phyloP scores from a whole-genome alignment of 2,888 invertebrate genomes.

The Sminthurides aquaticus region DNA sequence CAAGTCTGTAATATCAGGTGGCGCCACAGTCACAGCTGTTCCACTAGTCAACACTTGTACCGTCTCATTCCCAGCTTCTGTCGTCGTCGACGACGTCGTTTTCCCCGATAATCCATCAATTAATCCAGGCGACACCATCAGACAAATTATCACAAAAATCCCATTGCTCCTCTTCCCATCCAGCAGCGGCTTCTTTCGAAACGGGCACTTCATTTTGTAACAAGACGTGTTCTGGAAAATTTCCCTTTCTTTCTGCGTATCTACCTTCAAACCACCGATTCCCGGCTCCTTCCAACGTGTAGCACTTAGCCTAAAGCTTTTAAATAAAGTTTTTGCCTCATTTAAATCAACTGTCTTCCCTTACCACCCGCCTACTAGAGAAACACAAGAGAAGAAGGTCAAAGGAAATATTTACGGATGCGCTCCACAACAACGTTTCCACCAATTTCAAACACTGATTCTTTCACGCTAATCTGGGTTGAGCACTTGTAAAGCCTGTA shows the following conservation, averaged over 20 bases:
- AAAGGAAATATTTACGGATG: not conserved
- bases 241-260: too few species aligned
- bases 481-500: not conserved
- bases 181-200: slow-evolving; percentile 6
- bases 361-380: too few species aligned
- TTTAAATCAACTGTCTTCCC: too few species aligned
- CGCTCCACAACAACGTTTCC: not conserved
- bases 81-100: too few species aligned
- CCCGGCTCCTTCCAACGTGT: too few species aligned
- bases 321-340: too few species aligned
- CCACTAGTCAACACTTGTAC: not conserved
- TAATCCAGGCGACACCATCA: not conserved
- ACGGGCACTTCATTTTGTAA: slow-evolving; percentile 16
- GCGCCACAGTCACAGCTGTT: not conserved
- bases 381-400: not conserved
- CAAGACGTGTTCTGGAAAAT: too few species aligned
- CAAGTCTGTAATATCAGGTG: slow-evolving; percentile 27
- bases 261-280: too few species aligned
- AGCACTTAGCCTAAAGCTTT: too few species aligned
- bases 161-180: too few species aligned
- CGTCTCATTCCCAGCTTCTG: too few species aligned
- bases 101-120: not conserved
- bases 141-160: not conserved
- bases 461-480: not conserved
- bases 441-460: not conserved